A percentile compares a stretch with the other conserved stretches of the same genome.
phyloP scores from a whole-genome alignment of 2,797 vertebrate genomes.

The Graptemys geographica region DNA sequence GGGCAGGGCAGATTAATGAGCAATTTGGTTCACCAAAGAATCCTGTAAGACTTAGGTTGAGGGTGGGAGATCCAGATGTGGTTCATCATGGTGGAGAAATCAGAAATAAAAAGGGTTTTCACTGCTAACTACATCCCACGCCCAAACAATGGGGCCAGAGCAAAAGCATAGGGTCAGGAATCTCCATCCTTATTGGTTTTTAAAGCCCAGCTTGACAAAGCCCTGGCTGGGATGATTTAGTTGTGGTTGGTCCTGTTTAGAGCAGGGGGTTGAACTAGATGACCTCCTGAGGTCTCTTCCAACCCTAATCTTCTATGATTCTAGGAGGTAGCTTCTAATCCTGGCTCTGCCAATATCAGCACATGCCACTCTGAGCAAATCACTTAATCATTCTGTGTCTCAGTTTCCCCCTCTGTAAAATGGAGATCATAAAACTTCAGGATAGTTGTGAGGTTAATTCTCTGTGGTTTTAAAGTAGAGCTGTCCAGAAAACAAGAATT shows the following conservation, averaged over 20 bases:
- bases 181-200: too few species aligned
- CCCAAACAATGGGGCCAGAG: background rate
- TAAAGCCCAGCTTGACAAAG: too few species aligned
- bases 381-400: background rate
- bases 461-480: background rate
- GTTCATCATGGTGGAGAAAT: background rate
- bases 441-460: fast-evolving
- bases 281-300: too few species aligned
- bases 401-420: background rate
- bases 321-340: background rate
- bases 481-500: background rate
- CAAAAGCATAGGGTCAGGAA: background rate
- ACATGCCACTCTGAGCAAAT: background rate
- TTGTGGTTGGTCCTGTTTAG: too few species aligned
- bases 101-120: background rate
- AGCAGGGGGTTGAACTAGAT: too few species aligned
- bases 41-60: background rate
- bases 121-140: background rate
- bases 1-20: background rate
- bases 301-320: too few species aligned
- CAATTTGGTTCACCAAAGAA: background rate
- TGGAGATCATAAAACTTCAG: background rate
- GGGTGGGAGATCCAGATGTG: background rate
- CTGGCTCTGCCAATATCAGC: background rate
- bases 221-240: too few species aligned